A percentile compares a stretch with the other conserved stretches of the same genome.
phyloP scores from a whole-genome alignment of 2,888 invertebrate species.

The Dryadula phaetusa region DNA sequence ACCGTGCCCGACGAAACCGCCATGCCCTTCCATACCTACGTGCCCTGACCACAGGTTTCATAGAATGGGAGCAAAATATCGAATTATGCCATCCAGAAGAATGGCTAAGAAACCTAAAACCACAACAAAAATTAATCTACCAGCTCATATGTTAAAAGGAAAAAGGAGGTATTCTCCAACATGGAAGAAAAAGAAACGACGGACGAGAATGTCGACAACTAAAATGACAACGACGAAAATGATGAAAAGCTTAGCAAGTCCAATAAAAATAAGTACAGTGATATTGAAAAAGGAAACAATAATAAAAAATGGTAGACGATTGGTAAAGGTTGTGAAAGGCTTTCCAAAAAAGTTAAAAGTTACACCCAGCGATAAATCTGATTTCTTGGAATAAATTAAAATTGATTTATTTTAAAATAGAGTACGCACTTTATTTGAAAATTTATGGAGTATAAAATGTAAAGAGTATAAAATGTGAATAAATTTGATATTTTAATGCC shows the following conservation, averaged over 20 bases:
- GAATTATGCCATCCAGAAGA: conserved; percentile 48
- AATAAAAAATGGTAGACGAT: conserved; percentile 53
- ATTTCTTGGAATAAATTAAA: conserved; percentile 51
- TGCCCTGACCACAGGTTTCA: conserved; percentile 50
- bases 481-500: background rate
- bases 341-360: conserved; percentile 33
- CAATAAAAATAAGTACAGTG: conserved; percentile 42
- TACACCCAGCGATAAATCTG: conserved; percentile 47
- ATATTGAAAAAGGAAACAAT: conserved; percentile 53
- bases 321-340: conserved; percentile 57
- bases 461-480: background rate
- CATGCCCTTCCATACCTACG: conserved; percentile 51
- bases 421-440: background rate
- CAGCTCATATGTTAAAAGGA: conserved; percentile 52
- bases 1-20: conserved; percentile 47
- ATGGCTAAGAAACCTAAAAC: conserved; percentile 42
- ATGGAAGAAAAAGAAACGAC: conserved; percentile 39
- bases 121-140: conserved; percentile 43
- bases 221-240: conserved; percentile 23
- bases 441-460: conserved; percentile 12
- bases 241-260: conserved; percentile 26
- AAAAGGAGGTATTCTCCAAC: conserved; percentile 53
- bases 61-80: conserved; percentile 52
- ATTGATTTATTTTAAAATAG: background rate
- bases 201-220: conserved; percentile 17